Conservation (phyloP, 2,797 vertebrate species). For the Ceyx erithaca region DNA sequence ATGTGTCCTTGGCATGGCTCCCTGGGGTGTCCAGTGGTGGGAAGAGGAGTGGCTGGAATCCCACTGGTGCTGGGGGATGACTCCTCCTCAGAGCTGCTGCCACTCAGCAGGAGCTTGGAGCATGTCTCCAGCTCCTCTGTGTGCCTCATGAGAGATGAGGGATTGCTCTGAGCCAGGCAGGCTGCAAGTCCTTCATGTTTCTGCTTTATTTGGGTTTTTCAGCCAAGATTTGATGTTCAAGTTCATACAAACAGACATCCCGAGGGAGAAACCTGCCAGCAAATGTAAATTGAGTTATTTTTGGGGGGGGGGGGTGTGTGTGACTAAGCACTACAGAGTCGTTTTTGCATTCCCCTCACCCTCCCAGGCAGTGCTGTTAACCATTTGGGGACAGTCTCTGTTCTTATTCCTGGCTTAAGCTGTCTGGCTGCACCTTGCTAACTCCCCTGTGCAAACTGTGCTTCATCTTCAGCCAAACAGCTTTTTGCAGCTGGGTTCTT, state of each 20-base stretch:
- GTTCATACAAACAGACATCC: background rate
- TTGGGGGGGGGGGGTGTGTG: background rate
- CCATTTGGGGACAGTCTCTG: background rate
- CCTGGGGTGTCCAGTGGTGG: background rate
- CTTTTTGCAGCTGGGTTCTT: too few species aligned
- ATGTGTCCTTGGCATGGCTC: accelerated
- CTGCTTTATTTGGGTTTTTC: background rate
- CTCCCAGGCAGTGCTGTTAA: background rate
- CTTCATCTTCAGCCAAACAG: accelerated
- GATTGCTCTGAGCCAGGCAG: accelerated
- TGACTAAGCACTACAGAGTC: background rate
- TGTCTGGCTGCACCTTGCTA: background rate
- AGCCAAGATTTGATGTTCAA: background rate
- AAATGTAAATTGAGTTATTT: background rate
- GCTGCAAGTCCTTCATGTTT: background rate
- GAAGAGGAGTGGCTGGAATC: background rate
- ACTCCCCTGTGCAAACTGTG: background rate
- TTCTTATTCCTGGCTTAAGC: background rate
- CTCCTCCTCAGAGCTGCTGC: background rate
- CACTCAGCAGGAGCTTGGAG: background rate
- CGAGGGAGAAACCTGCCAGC: background rate
- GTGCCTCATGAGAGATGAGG: accelerated
- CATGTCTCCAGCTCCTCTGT: background rate
- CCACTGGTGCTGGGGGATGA: background rate
- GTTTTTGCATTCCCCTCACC: background rate